These are phyloP conservation scores for Metridium senile DNA, from an alignment of 92 coral and sea anemone genomes.

Conservation along the genomic window DNA sequence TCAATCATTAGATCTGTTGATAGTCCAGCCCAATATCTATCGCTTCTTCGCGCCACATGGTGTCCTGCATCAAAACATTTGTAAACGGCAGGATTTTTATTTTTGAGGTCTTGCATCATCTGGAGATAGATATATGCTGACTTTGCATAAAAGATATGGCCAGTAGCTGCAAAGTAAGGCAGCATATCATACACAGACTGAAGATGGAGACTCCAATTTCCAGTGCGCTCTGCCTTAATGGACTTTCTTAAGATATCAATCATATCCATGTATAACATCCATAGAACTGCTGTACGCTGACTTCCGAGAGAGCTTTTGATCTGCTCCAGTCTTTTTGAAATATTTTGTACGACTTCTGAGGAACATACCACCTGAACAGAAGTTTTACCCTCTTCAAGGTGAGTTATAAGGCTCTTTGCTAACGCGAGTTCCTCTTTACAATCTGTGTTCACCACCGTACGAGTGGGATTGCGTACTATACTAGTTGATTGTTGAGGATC, in stretches of 20 bases:
- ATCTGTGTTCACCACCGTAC: no score
- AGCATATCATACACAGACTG: constrained; percentile 40
- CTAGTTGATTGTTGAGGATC: neutral
- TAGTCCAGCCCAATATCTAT: constrained; percentile 59
- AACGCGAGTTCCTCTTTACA: neutral
- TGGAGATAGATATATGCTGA: constrained; percentile 36
- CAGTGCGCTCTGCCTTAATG: constrained; percentile 51
- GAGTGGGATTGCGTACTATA: no score
- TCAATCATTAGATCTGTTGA: constrained; percentile 64
- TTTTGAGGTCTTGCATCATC: constrained; percentile 31
- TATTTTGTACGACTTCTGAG: neutral
- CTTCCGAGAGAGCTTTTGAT: neutral
- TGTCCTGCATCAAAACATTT: constrained; percentile 23
- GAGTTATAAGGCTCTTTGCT: neutral
- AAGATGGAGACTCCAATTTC: constrained; percentile 49
- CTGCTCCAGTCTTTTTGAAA: constrained; percentile 1
- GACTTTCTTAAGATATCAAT: constrained; percentile 33
- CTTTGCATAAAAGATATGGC: constrained; percentile 42
- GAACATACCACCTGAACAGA: neutral
- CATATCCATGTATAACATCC: constrained; percentile 46
- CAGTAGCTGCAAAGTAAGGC: constrained; percentile 52
- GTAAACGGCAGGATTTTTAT: constrained; percentile 22
- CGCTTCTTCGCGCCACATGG: constrained; percentile 56
- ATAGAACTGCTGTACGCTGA: constrained; percentile 43
- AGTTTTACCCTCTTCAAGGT: neutral